Base-by-base conservation (phyloP, 2,888 invertebrate species). In the Drosophila stalkeri region DNA sequence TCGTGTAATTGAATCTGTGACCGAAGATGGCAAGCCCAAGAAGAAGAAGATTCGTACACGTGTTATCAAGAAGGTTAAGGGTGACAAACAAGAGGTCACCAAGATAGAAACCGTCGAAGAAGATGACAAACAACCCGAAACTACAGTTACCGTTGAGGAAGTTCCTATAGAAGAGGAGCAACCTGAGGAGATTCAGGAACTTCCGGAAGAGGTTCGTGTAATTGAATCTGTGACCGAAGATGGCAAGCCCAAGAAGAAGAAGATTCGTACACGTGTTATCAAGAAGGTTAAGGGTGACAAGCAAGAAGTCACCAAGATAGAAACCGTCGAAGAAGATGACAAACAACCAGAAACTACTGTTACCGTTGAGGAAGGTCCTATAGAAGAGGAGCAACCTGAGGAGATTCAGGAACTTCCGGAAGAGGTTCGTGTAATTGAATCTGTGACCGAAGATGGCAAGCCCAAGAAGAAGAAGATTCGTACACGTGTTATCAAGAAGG, bases 381-480 rank as follows among this genome's bases (percentile, higher is more conserved):
- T 54, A 0, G 37, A 54, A 5, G 35, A 37, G 6, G 27, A 27
- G 11, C 20, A 52, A 7, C 52, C 23, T 37, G 37, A 52, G 37
- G 41, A 41, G 3, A 41, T 75, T 8, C 31, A 27, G 9, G 79
- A 79, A 9, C 72, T 79, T 37, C 79, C 79, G 8, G 79, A 79
- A 3, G 75, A 79, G n/a, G 64, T 79, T 7, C 72, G 65, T 20
- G 67, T 79, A 1, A n/a, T 75, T 35, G 79, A 79, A 75, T 55
- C 70, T 1, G 27, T 79, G 0, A 18, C 70, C 1, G 79, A 75
- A 61, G 75, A 79, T 12, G 79, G 79, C 12, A 75, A 75, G 23
- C 79, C 72, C 0, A 79, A 67, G 57, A 79, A 75, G 60, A 79
- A 67, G 63, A 79, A 70, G 70, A 79, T 79, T 9, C 75, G 79